phyloP scores from a whole-genome alignment of 2,888 invertebrate species.

The Agapetus fuscipes region DNA sequence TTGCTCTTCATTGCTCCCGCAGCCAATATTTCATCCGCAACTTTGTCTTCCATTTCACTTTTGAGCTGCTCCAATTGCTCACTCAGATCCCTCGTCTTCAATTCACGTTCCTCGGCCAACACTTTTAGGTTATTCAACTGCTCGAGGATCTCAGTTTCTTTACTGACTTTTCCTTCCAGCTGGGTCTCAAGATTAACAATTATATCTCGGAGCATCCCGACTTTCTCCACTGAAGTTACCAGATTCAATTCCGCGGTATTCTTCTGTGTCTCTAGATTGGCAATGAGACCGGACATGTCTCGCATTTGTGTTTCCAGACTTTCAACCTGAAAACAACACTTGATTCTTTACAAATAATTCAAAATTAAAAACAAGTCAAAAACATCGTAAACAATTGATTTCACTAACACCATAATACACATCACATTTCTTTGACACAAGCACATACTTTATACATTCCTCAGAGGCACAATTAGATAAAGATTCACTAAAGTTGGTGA shows the following conservation, averaged over 20 bases:
- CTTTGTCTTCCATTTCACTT: constrained; percentile 36
- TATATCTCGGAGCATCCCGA: constrained; percentile 63
- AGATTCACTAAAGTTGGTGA: too few species aligned
- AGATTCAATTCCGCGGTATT: constrained; percentile 60
- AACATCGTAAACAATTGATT: too few species aligned
- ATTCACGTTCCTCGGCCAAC: constrained; percentile 46
- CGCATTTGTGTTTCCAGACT: constrained; percentile 66
- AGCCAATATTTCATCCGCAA: constrained; percentile 33
- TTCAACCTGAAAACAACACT: constrained; percentile 51
- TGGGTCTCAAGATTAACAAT: constrained; percentile 69
- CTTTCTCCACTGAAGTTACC: constrained; percentile 66
- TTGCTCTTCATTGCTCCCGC: constrained; percentile 23
- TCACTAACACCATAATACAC: too few species aligned
- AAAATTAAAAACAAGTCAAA: constrained; percentile 16
- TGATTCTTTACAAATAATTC: constrained; percentile 1
- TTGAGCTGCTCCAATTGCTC: constrained; percentile 45
- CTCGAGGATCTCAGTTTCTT: constrained; percentile 51
- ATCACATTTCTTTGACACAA: too few species aligned
- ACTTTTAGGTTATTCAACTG: constrained; percentile 48
- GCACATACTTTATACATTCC: too few species aligned
- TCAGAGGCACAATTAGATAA: too few species aligned
- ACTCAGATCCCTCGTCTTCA: constrained; percentile 44
- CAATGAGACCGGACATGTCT: constrained; percentile 54
- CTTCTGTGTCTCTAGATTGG: constrained; percentile 51
- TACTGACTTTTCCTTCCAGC: constrained; percentile 54